Base-by-base conservation (phyloP, 2,113 vertebrate genomes). In the Cryptotis parvus region DNA sequence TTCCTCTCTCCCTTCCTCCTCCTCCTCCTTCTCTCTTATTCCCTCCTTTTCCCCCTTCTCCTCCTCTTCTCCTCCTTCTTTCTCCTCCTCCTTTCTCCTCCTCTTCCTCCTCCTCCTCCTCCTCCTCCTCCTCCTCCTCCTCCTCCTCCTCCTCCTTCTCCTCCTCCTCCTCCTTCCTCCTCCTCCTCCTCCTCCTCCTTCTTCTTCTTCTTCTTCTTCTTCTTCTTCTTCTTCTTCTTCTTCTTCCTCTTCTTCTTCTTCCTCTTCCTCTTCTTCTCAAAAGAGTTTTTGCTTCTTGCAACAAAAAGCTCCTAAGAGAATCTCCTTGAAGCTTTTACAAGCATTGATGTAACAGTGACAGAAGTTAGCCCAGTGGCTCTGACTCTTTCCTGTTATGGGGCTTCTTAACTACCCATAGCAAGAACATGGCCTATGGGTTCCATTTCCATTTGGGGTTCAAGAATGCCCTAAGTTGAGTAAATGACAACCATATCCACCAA, bases 401-500 rank as follows among this genome's bases (percentile, higher is more conserved):
- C 31, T 10, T 12, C 27, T 1, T 0, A 78, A 49, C 29, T 76
- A 63, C 45, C 29, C 5, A 18, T 68, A 35, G 43, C 39, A 2
- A 68, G 27, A 16, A 4, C 14, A 0, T 39, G 26, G 52, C 52
- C 37, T 10, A 31, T 2, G 43, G 49, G 9, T 35, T 74, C 6
- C 14, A 11, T 29, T 45, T 37, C 68, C 84, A 41, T 55, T 55
- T 16, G 16, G 15, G 15, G 9, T 55, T 16, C 52, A 27, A 73
- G 52, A 66, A 69, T 52, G 27, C n/a, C 79, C 27, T 75, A 49
- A 15, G 31, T 27, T 29, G 63, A 49, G 20, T 12, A 6, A 33
- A 2, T n/a, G n/a, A 24, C 27, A 24, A 3, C 1, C 2, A 0
- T 1, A n/a, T 49, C 9, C 22, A 31, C 26, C 29, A 11, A 6